These are phyloP conservation scores for Apeltes quadracus DNA, from an alignment of 2,113 vertebrate genomes.

Conservation along the genomic window DNA sequence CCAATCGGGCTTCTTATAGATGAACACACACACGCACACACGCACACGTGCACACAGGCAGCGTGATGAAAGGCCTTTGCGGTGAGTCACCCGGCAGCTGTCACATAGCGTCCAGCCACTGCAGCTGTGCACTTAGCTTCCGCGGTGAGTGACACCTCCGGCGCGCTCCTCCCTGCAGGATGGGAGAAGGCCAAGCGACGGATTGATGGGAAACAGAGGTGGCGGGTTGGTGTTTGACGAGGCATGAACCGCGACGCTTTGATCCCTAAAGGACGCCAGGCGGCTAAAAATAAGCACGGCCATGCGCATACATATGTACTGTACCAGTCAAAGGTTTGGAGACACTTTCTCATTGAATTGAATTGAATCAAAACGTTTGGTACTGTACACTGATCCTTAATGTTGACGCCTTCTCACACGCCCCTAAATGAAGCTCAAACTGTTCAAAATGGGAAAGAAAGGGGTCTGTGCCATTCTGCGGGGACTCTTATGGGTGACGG, in stretches of 20 bases:
- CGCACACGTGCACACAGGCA: constrained; percentile 15
- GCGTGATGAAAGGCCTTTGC: constrained; percentile 62
- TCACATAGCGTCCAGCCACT: constrained; percentile 49
- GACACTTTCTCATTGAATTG: too few species aligned
- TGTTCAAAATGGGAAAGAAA: too few species aligned
- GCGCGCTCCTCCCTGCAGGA: constrained; percentile 15
- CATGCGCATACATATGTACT: too few species aligned
- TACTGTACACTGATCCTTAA: constrained; percentile 15
- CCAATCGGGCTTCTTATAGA: constrained; percentile 5
- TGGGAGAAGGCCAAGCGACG: constrained; percentile 23
- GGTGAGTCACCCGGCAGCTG: constrained; percentile 75
- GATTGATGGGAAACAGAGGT: constrained; percentile 39
- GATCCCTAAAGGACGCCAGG: constrained; percentile 25
- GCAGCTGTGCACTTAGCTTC: constrained; percentile 67
- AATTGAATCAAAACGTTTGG: too few species aligned
- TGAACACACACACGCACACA: constrained; percentile 5
- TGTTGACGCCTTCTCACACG: constrained; percentile 27
- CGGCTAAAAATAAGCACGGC: constrained; percentile 53
- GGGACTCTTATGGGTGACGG: constrained; percentile 9
- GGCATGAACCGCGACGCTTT: constrained; percentile 24
- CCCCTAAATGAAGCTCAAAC: constrained; percentile 24
- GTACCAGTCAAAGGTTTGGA: too few species aligned
- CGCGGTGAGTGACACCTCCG: constrained; percentile 64
- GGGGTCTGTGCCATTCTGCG: background rate
- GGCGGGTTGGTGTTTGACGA: constrained; percentile 18